Percentiles rank a stretch among this genome's conserved stretches.
These are phyloP conservation scores for Tichodroma muraria DNA, from an alignment of 2,113 vertebrate species.

Conservation along the genomic window DNA sequence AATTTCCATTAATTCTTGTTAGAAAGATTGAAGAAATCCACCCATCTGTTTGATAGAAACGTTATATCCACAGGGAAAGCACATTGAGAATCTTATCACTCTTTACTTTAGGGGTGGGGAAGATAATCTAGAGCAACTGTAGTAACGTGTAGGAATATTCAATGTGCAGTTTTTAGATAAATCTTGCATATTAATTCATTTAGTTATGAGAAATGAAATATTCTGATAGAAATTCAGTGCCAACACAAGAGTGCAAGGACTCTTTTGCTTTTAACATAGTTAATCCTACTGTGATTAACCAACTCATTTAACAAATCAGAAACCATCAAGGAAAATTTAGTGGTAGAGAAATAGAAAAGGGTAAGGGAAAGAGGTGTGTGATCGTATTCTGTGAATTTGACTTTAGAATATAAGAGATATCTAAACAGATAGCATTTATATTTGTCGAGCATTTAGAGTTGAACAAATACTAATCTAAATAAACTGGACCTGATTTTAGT, in stretches of 20 bases:
- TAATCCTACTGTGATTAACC: neutral
- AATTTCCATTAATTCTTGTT: slow-evolving; percentile 57
- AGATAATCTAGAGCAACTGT: neutral
- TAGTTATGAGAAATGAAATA: neutral
- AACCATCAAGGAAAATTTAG: neutral
- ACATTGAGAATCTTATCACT: neutral
- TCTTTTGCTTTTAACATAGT: neutral
- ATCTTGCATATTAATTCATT: neutral
- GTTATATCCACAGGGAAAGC: neutral
- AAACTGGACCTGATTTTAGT: neutral
- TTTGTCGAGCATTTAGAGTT: neutral
- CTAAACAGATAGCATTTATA: neutral
- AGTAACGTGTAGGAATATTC: neutral
- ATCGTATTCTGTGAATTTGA: neutral
- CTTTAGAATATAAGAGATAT: neutral
- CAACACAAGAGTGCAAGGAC: neutral
- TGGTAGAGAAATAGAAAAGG: neutral
- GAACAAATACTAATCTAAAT: neutral
- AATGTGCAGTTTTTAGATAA: neutral
- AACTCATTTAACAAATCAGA: neutral
- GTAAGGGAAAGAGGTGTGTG: neutral
- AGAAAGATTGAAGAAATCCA: slow-evolving; percentile 43
- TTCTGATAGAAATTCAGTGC: neutral
- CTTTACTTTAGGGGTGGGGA: neutral
- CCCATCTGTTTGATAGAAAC: slow-evolving; percentile 28